Evolutionary conservation across 53 echinoderm and acorn worm species (phyloP).

Genomic region (Patiria pectinifera): DNA sequence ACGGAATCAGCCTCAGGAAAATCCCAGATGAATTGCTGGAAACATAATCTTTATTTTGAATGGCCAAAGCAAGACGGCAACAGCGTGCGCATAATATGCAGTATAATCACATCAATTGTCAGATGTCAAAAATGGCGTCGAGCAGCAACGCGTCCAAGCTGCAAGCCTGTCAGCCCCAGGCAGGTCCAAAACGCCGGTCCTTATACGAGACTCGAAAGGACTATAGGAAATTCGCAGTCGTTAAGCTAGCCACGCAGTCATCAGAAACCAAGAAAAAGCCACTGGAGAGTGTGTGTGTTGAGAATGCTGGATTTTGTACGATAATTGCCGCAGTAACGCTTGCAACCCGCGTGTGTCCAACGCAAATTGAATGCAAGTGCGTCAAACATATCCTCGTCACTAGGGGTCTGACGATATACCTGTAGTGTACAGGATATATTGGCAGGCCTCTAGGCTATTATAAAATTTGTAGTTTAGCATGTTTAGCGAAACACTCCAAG

Average conservation of each 20-base stretch:
- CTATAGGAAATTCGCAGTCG: slow-evolving; percentile 98
- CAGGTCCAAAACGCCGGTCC: slow-evolving; percentile 60
- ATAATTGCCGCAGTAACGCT: not conserved
- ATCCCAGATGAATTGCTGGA: not conserved
- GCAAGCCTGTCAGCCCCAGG: slow-evolving; percentile 12
- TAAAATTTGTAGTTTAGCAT: too few species aligned
- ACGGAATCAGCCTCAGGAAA: too few species aligned
- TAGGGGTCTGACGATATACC: too few species aligned
- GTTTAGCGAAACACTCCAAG: too few species aligned
- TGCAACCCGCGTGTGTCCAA: too few species aligned
- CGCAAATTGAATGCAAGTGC: too few species aligned
- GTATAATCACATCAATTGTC: slow-evolving; percentile 31
- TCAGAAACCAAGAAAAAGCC: slow-evolving; percentile 86
- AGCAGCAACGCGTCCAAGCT: slow-evolving; percentile 52
- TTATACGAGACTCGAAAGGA: slow-evolving; percentile 97
- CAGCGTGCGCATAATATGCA: slow-evolving; percentile 28
- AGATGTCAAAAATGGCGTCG: slow-evolving; percentile 78
- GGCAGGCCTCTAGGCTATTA: too few species aligned
- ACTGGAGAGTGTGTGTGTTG: not conserved
- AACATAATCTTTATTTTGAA: not conserved
- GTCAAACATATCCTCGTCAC: too few species aligned
- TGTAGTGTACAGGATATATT: too few species aligned
- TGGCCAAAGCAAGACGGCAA: slow-evolving; percentile 55
- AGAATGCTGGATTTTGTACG: not conserved
- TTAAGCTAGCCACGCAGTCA: slow-evolving; percentile 93